A percentile compares a stretch with the other conserved stretches of the same genome.
Evolutionary conservation across 2,797 vertebrate genomes (phyloP).

Genomic region (Columba guinea): DNA sequence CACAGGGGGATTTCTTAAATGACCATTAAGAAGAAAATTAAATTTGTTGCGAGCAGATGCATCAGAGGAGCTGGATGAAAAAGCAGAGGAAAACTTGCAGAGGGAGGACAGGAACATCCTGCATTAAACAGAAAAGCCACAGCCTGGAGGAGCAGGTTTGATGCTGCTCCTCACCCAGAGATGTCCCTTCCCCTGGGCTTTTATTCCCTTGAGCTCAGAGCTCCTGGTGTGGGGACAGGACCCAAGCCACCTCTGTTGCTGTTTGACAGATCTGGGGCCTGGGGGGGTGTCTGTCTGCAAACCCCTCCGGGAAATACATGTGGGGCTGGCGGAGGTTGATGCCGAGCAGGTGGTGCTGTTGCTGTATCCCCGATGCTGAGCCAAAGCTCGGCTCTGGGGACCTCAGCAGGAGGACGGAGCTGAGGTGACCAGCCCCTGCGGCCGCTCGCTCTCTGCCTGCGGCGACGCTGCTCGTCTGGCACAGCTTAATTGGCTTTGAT

Average conservation of each 20-base stretch:
- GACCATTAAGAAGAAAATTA: background rate
- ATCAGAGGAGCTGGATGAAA: conserved; percentile 1
- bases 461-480: background rate
- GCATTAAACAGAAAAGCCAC: background rate
- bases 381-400: background rate
- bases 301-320: rapidly evolving
- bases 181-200: background rate
- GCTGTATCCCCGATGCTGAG: background rate
- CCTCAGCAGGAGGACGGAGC: background rate
- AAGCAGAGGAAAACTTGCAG: background rate
- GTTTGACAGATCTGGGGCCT: background rate
- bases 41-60: conserved; percentile 34
- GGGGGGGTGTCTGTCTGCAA: background rate
- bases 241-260: background rate
- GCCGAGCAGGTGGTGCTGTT: background rate
- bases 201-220: background rate
- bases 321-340: background rate
- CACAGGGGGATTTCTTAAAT: conserved; percentile 32
- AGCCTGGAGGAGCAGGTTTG: background rate
- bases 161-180: background rate
- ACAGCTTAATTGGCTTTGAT: conserved; percentile 44
- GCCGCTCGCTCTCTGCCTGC: background rate
- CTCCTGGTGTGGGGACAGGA: background rate
- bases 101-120: background rate
- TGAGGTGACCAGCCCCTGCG: background rate